A percentile compares a stretch with the other conserved stretches of the same genome.
Evolutionary conservation across 2,797 vertebrate genomes (phyloP).

Genomic region (Notolabrus celidotus): DNA sequence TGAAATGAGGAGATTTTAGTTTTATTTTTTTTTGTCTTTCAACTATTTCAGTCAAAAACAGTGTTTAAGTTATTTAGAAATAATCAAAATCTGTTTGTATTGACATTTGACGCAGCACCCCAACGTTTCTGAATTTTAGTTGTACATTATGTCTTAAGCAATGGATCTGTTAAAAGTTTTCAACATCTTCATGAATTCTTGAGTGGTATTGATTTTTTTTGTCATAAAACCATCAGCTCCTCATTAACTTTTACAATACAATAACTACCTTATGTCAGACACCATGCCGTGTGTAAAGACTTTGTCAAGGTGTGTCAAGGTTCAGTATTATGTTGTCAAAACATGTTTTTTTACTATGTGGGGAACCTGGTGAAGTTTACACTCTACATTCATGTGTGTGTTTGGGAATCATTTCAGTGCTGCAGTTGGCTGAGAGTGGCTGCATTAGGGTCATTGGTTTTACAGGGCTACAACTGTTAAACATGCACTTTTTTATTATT

Average conservation of each 20-base stretch:
- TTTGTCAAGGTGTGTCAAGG: conserved; percentile 50
- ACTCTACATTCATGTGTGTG: conserved; percentile 37
- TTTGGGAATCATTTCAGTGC: conserved; percentile 14
- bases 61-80: no score
- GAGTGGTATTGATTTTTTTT: not conserved
- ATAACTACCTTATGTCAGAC: conserved; percentile 25
- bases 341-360: conserved; percentile 65
- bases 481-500: not conserved
- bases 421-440: conserved; percentile 20
- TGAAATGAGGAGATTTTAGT: no score
- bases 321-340: conserved; percentile 72
- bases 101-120: no score
- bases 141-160: no score
- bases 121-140: no score
- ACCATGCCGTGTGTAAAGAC: conserved; percentile 17
- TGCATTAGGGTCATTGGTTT: conserved; percentile 12
- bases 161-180: no score
- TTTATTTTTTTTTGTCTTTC: no score
- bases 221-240: not conserved
- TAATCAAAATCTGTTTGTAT: no score
- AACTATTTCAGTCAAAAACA: no score
- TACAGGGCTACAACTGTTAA: not conserved
- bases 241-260: conserved; percentile 9
- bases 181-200: not conserved
- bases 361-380: conserved; percentile 59